Conservation (phyloP, 2,797 vertebrate species). For the Squalus acanthias region DNA sequence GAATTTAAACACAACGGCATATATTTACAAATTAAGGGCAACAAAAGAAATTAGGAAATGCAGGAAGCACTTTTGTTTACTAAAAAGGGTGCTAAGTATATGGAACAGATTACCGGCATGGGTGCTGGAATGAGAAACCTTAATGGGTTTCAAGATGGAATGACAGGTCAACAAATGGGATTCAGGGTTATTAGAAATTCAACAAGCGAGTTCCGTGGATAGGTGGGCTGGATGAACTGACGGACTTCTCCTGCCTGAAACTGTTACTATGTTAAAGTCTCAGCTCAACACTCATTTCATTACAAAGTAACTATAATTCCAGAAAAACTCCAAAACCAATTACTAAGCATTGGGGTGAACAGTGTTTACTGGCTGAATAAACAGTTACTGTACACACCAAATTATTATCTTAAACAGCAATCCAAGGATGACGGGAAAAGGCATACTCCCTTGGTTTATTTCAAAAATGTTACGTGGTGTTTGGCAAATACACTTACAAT, state of each 20-base stretch:
- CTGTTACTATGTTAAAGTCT: background rate
- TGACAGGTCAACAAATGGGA: background rate
- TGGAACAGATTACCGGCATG: too few species aligned
- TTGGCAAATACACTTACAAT: background rate
- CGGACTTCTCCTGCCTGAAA: background rate
- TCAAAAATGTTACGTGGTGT: background rate
- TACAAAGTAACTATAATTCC: background rate
- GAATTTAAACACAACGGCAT: too few species aligned
- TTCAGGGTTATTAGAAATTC: background rate
- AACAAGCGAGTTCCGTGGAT: background rate
- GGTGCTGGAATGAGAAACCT: background rate
- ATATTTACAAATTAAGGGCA: too few species aligned
- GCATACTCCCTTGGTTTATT: background rate
- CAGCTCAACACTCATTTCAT: background rate
- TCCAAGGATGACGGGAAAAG: background rate
- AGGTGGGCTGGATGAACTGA: background rate
- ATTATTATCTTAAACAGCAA: background rate
- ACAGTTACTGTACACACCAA: background rate
- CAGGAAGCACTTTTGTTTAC: too few species aligned
- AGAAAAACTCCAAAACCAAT: background rate
- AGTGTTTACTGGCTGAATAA: background rate
- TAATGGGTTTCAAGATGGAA: background rate
- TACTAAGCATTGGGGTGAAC: background rate
- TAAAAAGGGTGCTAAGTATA: too few species aligned
- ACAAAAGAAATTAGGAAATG: too few species aligned